Conservation (phyloP, 2,888 invertebrate species). For the Oeneis ivallda region DNA sequence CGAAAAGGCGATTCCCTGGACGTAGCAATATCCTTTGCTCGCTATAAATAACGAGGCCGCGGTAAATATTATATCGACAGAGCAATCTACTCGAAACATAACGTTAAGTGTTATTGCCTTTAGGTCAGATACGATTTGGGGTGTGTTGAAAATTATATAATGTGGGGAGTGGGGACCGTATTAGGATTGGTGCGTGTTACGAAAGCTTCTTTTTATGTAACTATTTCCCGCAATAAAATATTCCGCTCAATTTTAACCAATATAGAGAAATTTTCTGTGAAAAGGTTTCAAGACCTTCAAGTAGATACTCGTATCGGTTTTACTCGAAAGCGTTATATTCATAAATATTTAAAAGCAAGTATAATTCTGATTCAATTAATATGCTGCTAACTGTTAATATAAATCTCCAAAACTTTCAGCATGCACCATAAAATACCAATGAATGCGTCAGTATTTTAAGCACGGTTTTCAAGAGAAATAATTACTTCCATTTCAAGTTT, state of each 20-base stretch:
- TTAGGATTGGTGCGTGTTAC: slow-evolving; percentile 23
- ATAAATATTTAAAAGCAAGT: background rate
- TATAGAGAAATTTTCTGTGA: background rate
- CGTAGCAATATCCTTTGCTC: slow-evolving; percentile 59
- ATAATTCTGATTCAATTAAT: background rate
- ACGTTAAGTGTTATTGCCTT: slow-evolving; percentile 55
- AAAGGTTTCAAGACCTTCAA: background rate
- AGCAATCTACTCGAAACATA: slow-evolving; percentile 63
- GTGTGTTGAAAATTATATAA: slow-evolving; percentile 38
- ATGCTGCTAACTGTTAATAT: background rate
- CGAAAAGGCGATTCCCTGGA: slow-evolving; percentile 43
- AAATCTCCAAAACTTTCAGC: background rate
- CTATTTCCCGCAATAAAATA: background rate
- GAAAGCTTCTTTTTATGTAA: slow-evolving; percentile 8
- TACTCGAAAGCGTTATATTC: background rate
- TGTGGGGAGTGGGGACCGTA: background rate
- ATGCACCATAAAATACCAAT: background rate
- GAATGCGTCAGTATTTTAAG: no score
- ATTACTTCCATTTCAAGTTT: no score
- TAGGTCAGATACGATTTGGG: slow-evolving; percentile 40
- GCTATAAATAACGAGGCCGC: slow-evolving; percentile 52
- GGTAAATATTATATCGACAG: slow-evolving; percentile 67
- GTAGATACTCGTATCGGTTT: background rate
- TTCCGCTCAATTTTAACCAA: background rate
- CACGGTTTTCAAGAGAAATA: no score